phyloP scores from a whole-genome alignment of 2,888 invertebrate species.

The Unio pictorum region DNA sequence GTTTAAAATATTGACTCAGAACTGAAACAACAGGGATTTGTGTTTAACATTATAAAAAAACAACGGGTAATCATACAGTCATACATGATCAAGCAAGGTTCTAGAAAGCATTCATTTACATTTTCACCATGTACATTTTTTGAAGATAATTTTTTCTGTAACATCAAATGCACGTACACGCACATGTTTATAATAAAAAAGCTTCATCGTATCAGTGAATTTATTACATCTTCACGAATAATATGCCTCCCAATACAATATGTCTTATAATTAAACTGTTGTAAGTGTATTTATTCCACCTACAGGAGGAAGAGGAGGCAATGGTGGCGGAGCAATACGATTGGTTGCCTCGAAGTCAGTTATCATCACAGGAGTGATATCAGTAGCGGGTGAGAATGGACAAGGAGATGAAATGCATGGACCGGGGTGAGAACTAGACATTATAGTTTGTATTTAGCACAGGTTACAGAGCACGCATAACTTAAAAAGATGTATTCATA shows the following conservation, averaged over 20 bases:
- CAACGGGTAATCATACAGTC: no score
- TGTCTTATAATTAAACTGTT: not conserved
- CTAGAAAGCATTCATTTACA: no score
- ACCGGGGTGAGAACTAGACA: slow-evolving; percentile 15
- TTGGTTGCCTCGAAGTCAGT: slow-evolving; percentile 38
- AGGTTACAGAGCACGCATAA: not conserved
- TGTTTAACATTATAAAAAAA: no score
- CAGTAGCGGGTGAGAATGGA: slow-evolving; percentile 46
- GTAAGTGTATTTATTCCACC: not conserved
- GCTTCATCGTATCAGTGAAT: not conserved
- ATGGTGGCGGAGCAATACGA: slow-evolving; percentile 49
- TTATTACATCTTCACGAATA: not conserved
- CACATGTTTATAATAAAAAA: not conserved
- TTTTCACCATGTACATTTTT: no score
- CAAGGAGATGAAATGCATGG: slow-evolving; percentile 35
- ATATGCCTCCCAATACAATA: not conserved
- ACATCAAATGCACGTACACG: no score
- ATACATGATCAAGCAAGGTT: no score
- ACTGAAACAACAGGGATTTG: no score
- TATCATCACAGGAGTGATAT: slow-evolving; percentile 36
- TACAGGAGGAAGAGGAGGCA: slow-evolving; percentile 51
- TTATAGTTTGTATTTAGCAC: not conserved
- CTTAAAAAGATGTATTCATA: no score
- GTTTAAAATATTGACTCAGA: no score
- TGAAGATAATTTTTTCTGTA: no score